Conservation (phyloP, 2,797 vertebrate genomes). For the Ficedula albicollis region DNA sequence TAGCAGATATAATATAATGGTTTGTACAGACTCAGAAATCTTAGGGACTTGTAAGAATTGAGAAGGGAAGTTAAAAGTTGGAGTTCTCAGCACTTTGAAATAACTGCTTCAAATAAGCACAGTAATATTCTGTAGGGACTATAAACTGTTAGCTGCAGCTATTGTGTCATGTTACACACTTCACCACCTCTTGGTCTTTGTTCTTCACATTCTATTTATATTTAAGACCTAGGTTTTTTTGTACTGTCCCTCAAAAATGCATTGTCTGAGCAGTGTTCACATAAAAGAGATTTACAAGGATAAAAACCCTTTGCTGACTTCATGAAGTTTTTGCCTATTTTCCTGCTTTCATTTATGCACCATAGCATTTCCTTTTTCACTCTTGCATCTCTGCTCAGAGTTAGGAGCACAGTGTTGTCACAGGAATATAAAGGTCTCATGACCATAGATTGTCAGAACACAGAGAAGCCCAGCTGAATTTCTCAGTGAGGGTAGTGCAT, state of each 20-base stretch:
- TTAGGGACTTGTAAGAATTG: background rate
- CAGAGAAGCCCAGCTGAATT: background rate
- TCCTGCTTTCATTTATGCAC: background rate
- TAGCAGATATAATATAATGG: background rate
- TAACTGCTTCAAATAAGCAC: background rate
- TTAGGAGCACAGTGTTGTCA: background rate
- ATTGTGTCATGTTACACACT: background rate
- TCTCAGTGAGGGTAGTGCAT: background rate
- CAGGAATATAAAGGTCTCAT: background rate
- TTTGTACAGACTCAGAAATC: background rate
- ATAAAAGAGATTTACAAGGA: background rate
- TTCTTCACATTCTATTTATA: background rate
- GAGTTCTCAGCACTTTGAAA: conserved; percentile 7
- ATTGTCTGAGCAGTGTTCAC: background rate
- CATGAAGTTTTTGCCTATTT: background rate
- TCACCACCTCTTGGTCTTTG: background rate
- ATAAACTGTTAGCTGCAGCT: background rate
- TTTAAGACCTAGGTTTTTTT: background rate
- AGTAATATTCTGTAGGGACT: background rate
- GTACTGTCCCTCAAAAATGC: background rate
- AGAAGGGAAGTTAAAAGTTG: background rate
- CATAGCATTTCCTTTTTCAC: background rate
- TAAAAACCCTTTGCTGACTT: background rate
- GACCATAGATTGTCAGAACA: background rate
- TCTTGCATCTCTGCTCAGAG: background rate